Evolutionary conservation across 2,888 invertebrate genomes (phyloP), one percentile per base, ranked within the genome.

Genomic region (Electrophaes corylata): DNA sequence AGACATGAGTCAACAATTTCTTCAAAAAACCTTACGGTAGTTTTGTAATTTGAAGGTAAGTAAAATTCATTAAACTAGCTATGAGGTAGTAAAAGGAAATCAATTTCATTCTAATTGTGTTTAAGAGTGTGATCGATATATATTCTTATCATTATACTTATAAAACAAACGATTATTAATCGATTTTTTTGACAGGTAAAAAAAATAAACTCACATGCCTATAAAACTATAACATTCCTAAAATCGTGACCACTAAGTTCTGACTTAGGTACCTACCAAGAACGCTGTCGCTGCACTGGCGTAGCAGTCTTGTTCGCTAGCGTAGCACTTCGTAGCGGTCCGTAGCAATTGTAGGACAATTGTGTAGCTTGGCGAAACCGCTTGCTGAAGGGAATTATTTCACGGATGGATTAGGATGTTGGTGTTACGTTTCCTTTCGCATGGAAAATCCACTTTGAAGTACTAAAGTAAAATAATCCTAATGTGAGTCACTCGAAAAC

Each of bases 271-370:
- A n/a, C n/a, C n/a, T n/a, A 45, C 29, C 43, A 49, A 59, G 49
- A 53, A 58, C n/a, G 50, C 54, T 46, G 46, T 46, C 50, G 31
- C 23, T 46, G 54, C 54, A 53, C 12, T 47, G 44, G 54, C 50
- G 50, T 55, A 55, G 58, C 54, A 54, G 56, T 26, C 55, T 51
- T 55, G 50, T 57, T 40, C 33, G 51, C 57, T 50, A 46, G 40
- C 55, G 60, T 44, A 55, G 60, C 60, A 47, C 41, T 44, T 52
- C 56, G 60, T 57, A 60, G 60, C 52, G 31, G 45, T 49, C 45
- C 46, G 56, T 60, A 60, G 56, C 60, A 52, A 59, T 58, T 53
- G 58, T 58, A 53, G 52, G 53, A 49, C 58, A 53, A 53, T 12
- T 60, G 16, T 58, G 53, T 60, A 60, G 55, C 55, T 55, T 47